Base-by-base conservation (phyloP, 1,140 invertebrate species). In the Eubasilissa regina region DNA sequence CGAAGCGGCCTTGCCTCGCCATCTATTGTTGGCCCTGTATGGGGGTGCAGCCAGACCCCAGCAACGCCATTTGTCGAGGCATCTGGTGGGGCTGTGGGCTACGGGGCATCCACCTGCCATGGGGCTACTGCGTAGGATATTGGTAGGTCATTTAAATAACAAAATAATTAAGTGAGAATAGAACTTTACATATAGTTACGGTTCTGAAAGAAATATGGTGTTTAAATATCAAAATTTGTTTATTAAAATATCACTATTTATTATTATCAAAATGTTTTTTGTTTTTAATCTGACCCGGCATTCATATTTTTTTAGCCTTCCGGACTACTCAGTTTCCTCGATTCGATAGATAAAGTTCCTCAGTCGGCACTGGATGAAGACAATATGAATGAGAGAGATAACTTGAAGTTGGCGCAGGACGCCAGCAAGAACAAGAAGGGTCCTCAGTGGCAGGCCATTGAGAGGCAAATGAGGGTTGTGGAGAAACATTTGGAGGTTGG, bases 51-150 rank as follows among this genome's bases (percentile, higher is more conserved):
- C 86, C 13, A 66, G 86, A 0, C 84, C 87, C 72, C 86, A 86
- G 1, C 94, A 97, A 84, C 92, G 97, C 60, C 98, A 99, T 86
- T 89, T 99, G 13, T 99, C 97, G 64, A 90, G 98, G 12, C 97
- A 99, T 89, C 89, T 99, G n/a, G 95, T 99, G 73, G 95, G 95
- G 15, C 90, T 99, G n/a, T 99, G 98, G 98, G 92, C 98, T 0
- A 97, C 96, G 12, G 97, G 97, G 64, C 97, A 99, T 90, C 94
- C 95, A 17, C 96, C 94, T 19, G 97, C 98, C 0, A 95, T 97
- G 91, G 94, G 95, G 43, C 89, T 99, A 13, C 90, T 99, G 6
- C 92, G 93, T 83, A 89, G 98, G 85, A 97, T 98, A 76, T 92
- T 99, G 92, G 97, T 98, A 51, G 19, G 47, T 35, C 25, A 35